Base-by-base conservation (phyloP, 2,888 invertebrate species). In the Peribatodes rhomboidaria region DNA sequence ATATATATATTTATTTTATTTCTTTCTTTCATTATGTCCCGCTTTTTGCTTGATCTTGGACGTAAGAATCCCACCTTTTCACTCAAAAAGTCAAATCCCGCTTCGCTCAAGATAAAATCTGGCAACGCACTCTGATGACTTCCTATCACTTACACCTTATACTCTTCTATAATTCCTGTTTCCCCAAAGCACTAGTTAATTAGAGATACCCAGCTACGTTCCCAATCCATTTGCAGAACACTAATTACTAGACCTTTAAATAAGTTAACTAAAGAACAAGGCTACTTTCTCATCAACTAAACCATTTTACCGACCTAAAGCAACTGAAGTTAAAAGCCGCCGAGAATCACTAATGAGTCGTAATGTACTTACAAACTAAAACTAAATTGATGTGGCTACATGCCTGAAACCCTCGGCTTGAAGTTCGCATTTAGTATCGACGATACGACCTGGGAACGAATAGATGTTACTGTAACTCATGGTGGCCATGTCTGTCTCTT, bases 361-460 rank as follows among this genome's bases (percentile, higher is more conserved):
- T 42, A 56, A 52, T 42, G 55, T 41, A 60, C 52, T 49, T 46
- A 52, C 33, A 33, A 50, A 50, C 56, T 62, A 46, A 53, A 31
- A 44, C 53, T 10, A 20, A 55, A 55, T 44, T 55, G 55, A 55
- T 55, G 53, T 35, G 50, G 35, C 18, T 35, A 50, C 37, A 37
- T 53, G 14, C 53, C 22, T 41, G 39, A 22, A 39, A 53, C 53
- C 39, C 14, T 22, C 18, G 20, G 35, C 31, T 49, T n/a, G 13
- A n/a, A 3, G 2, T 0, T 20, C 39, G 18, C 13, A 3, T 22
- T 53, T 18, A 39, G 14, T 39, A 27, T 22, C 39, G 14, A 22
- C 53, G 53, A 53, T 13, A 20, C 35, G 50, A 37, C 20, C 20
- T 16, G 2, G 0, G 9, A 11, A 49, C 33, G 11, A 49, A 4